Percentiles rank a stretch among this genome's conserved stretches.
Conservation (phyloP, 2,888 invertebrate genomes). For the Dicranocentrus wangi region DNA sequence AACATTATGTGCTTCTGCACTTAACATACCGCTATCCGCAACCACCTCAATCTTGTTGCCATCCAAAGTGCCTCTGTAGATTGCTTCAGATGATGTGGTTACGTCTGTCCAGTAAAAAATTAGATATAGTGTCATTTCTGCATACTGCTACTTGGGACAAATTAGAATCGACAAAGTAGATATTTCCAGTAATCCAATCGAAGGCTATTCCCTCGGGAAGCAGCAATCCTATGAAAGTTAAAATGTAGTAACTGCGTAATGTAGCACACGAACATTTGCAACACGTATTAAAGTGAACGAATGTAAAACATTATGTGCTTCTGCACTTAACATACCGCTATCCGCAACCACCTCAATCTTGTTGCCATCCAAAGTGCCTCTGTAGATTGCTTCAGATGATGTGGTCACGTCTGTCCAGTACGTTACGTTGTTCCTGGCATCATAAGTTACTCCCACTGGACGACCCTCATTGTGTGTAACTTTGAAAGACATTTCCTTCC, state of each 20-base stretch:
- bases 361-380: constrained; percentile 79
- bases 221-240: constrained; percentile 79
- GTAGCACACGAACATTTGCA: background rate
- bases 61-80: constrained; percentile 80
- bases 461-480: constrained; percentile 76
- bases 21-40: constrained; percentile 69
- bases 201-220: constrained; percentile 85
- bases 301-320: too few relatives aligned
- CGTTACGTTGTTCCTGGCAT: constrained; percentile 79
- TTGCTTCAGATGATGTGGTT: constrained; percentile 82
- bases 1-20: background rate
- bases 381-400: constrained; percentile 83
- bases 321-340: constrained; percentile 63
- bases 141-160: constrained; percentile 85
- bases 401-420: constrained; percentile 86
- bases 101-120: constrained; percentile 83
- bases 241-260: too few relatives aligned
- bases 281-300: constrained; percentile 1
- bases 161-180: constrained; percentile 87
- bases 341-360: constrained; percentile 62
- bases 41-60: constrained; percentile 75
- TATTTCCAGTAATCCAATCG: constrained; percentile 86
- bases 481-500: constrained; percentile 16
- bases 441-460: constrained; percentile 82
- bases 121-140: constrained; percentile 68